Evolutionary conservation across 2,888 invertebrate species (phyloP), one percentile per base, ranked within the genome.

Genomic region (Yponomeuta evonymella): DNA sequence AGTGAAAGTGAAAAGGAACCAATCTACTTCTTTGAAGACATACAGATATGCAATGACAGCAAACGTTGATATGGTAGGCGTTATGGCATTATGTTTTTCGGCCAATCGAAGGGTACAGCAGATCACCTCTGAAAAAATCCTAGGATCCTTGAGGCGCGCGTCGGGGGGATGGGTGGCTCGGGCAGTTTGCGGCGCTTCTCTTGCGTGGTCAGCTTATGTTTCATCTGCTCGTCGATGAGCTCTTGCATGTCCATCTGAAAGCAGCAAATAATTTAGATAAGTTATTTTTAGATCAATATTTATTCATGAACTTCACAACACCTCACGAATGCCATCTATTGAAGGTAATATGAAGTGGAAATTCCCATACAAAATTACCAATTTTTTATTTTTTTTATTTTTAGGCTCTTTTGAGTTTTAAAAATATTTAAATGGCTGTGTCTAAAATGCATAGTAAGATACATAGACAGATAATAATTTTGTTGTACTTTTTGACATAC

Each of bases 221-320:
- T 95, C 94, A 98, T 96, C 85, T 98, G 98, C 80, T 98, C 97
- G 78, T 98, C 97, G 73, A 98, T 94, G 66, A 98, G 92, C 81
- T 97, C 96, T 81, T 98, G 97, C 97, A 98, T 97, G 86, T 98
- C 98, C 95, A 97, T 97, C 96, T 98, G 93, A 8, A 91, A 90
- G 30, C 36, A 8, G 73, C 69, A 4, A 48, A 15, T 2, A 58
- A 6, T 58, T 58, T 58, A 58, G 12, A 58, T 58, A 2, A 58
- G 51, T 58, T 4, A 33, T 4, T 33, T 33, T 33, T 33, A 33
- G 33, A 33, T 33, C 5, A 12, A 5, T 51, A 58, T 11, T 43
- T 36, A 2, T 75, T 23, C 23, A 23, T 23, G 23, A 23, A 23
- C 23, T 23, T 23, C 23, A 23, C 23, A 23, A 23, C 23, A 23